phyloP scores from a whole-genome alignment of 2,113 vertebrate genomes.

The Corapipo altera region DNA sequence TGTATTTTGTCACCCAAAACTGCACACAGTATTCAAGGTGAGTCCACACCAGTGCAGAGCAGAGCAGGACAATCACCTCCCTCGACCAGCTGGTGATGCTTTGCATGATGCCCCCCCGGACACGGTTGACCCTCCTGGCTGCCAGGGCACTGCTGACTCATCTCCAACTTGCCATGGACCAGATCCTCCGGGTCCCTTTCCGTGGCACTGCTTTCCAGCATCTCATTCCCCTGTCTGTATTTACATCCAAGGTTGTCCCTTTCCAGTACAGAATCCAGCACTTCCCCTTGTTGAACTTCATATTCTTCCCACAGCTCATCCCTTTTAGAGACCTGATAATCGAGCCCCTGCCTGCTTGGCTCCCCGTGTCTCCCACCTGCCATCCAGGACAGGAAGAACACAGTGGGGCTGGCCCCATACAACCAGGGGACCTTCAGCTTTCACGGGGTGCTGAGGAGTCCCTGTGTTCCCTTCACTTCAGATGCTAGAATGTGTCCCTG shows the following conservation, averaged over 20 bases:
- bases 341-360: fast-evolving
- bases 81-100: neutral
- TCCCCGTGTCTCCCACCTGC: neutral
- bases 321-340: neutral
- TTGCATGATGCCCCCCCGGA: neutral
- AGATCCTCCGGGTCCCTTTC: neutral
- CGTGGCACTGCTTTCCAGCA: neutral
- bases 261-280: neutral
- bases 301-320: neutral
- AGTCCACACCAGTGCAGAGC: neutral
- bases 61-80: neutral
- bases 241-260: neutral
- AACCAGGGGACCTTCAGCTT: fast-evolving
- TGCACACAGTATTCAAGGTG: neutral
- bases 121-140: neutral
- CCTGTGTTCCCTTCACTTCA: fast-evolving
- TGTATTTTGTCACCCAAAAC: neutral
- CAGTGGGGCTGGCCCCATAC: fast-evolving
- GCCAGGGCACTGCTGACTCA: neutral
- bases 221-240: neutral
- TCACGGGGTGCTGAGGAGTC: neutral
- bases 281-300: neutral
- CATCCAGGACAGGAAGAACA: neutral
- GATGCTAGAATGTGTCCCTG: neutral
- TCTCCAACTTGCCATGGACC: too few species aligned